A percentile compares a stretch with the other conserved stretches of the same genome.
These are phyloP conservation scores for Epinephelus cyanopodus DNA, from an alignment of 2,113 vertebrate genomes.

Conservation along the genomic window DNA sequence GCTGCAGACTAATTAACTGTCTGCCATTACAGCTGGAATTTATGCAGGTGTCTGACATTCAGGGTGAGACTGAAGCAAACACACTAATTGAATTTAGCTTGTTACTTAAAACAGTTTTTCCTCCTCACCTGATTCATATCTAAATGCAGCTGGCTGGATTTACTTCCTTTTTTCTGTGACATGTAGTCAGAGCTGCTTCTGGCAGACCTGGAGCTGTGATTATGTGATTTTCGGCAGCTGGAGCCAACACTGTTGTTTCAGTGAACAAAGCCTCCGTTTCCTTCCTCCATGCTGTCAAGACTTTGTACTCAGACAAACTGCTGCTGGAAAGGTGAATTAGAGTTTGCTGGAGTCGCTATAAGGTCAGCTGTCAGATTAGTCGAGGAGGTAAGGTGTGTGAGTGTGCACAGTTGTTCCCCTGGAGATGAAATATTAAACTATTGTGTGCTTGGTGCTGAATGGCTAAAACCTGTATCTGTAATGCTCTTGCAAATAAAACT, in stretches of 20 bases:
- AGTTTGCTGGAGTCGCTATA: constrained; percentile 30
- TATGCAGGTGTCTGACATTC: constrained; percentile 42
- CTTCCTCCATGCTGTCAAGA: not conserved
- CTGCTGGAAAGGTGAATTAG: constrained; percentile 25
- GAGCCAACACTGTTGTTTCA: constrained; percentile 16
- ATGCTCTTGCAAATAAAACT: too few species aligned
- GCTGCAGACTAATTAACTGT: constrained; percentile 62
- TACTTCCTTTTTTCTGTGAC: not conserved
- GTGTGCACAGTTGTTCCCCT: not conserved
- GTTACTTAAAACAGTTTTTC: constrained; percentile 19
- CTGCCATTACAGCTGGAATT: constrained; percentile 23
- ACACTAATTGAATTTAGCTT: constrained; percentile 39
- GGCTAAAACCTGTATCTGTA: not conserved
- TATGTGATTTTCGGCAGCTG: not conserved
- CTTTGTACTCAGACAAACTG: constrained; percentile 27
- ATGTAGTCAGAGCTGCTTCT: constrained; percentile 13
- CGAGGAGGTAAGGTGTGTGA: not conserved
- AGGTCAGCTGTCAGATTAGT: constrained; percentile 64
- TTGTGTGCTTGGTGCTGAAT: not conserved
- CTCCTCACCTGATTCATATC: constrained; percentile 24
- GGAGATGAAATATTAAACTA: not conserved
- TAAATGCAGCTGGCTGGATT: not conserved
- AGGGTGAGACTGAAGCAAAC: constrained; percentile 44
- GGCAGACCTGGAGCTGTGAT: not conserved
- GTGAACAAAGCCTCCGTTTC: constrained; percentile 37